Base-by-base conservation (phyloP, 2,797 vertebrate species). In the Chromobotia macracanthus region DNA sequence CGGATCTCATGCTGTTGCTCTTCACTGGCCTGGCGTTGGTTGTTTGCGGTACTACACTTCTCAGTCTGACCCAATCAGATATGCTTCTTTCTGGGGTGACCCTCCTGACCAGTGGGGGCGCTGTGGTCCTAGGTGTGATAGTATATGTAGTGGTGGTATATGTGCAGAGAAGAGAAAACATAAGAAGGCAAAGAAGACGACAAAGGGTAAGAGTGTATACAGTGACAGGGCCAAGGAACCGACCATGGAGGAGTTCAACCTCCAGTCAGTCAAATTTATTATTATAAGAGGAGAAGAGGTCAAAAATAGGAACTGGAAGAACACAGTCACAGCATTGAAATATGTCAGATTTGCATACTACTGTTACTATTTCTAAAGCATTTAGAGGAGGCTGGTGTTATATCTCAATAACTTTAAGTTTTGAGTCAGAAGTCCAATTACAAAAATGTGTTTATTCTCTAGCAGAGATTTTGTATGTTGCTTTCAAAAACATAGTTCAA, bases 261-360 rank as follows among this genome's bases (percentile, higher is more conserved):
- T 95, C 95, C 65, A 97, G 96, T 90, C 95, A 95, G 79, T 93
- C 94, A 68, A 95, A 93, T 86, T 94, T 98, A 46, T 95, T 98
- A 88, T 98, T 91, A 94, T 41, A 87, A 38, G 0, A 63, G 6
- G 13, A 70, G 16, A 56, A 28, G 12, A 25, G 13, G n/a, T 35
- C 46, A 18, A 63, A 16, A 51, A 51, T 16, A n/a, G 4, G 1
- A 56, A 35, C 41, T 44, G 16, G 61, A 19, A 38, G 35, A 56
- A 53, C 19, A 53, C 48, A 50, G 38, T 63, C 16, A 38, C 61
- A 9, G 25, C 15, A 61, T 31, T 18, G 3, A 63, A 63, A 6
- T 16, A 6, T 60, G 56, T 60, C 21, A 16, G 12, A 61, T 28
- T 18, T 1, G 9, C 55, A 56, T 23, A 21, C 11, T 23, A 56